A percentile compares a stretch with the other conserved stretches of the same genome.
phyloP scores from a whole-genome alignment of 2,888 invertebrate genomes.

The Euplexia lucipara region DNA sequence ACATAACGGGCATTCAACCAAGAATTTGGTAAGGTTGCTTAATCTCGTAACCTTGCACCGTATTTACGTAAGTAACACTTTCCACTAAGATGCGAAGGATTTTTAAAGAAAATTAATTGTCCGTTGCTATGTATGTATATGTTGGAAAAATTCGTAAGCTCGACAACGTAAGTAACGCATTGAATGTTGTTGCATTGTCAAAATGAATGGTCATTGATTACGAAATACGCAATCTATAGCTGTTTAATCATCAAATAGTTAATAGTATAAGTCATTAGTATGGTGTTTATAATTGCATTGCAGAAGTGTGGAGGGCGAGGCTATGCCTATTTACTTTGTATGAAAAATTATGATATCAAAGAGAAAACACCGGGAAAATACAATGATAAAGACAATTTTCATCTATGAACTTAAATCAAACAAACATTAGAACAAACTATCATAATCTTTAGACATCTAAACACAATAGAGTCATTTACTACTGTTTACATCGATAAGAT shows the following conservation, averaged over 20 bases:
- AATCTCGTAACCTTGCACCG: neutral
- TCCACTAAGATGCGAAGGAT: too few species aligned
- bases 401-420: constrained; percentile 16
- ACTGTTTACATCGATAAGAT: constrained; percentile 35
- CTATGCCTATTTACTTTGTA: constrained; percentile 17
- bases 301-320: neutral
- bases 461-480: constrained; percentile 23
- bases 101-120: too few species aligned
- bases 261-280: neutral
- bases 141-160: too few species aligned
- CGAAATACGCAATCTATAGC: neutral
- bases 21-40: constrained; percentile 1
- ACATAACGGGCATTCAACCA: neutral
- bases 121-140: too few species aligned
- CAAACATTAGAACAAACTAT: constrained; percentile 7
- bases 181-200: too few species aligned
- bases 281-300: constrained; percentile 12
- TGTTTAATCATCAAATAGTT: too few species aligned
- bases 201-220: too few species aligned
- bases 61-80: too few species aligned
- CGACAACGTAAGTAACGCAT: too few species aligned
- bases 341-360: neutral
- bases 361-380: constrained; percentile 10
- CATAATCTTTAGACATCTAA: constrained; percentile 22
- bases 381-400: neutral